Percentiles rank a stretch among this genome's conserved stretches.
Conservation (phyloP, 1,140 invertebrate species). For the Rhizoglyphus robini region DNA sequence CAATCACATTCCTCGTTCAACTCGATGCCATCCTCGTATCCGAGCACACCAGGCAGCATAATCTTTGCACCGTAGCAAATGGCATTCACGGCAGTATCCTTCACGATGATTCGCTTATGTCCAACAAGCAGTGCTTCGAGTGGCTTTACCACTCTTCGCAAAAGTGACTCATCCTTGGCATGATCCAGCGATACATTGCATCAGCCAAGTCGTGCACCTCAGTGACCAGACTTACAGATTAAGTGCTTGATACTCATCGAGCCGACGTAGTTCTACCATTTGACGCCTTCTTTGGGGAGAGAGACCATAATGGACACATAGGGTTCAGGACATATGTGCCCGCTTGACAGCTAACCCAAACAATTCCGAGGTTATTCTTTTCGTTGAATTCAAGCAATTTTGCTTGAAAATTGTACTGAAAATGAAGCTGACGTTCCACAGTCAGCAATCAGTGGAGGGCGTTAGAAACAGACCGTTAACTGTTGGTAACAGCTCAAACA, state of each 20-base stretch:
- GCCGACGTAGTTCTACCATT: slow-evolving; percentile 90
- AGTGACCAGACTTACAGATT: too few relatives aligned
- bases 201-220: slow-evolving; percentile 98
- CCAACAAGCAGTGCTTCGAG: slow-evolving; percentile 75
- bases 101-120: slow-evolving; percentile 95
- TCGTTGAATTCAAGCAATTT: slow-evolving; percentile 85
- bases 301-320: slow-evolving; percentile 95
- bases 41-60: slow-evolving; percentile 84
- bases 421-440: slow-evolving; percentile 89
- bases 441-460: slow-evolving; percentile 96
- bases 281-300: slow-evolving; percentile 89
- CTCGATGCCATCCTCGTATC: slow-evolving; percentile 96
- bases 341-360: slow-evolving; percentile 95
- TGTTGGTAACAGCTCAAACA: slow-evolving; percentile 63
- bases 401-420: slow-evolving; percentile 88
- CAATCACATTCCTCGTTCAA: slow-evolving; percentile 88
- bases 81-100: slow-evolving; percentile 95
- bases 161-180: slow-evolving; percentile 86
- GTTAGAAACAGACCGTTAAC: slow-evolving; percentile 86
- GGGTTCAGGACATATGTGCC: slow-evolving; percentile 96
- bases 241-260: too few relatives aligned
- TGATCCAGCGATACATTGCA: slow-evolving; percentile 94
- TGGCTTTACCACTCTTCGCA: slow-evolving; percentile 82
- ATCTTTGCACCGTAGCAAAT: slow-evolving; percentile 96
- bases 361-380: slow-evolving; percentile 78